Evolutionary conservation across 2,113 vertebrate genomes (phyloP), one percentile per base, ranked within the genome.

Genomic region (Coreoperca whiteheadi): DNA sequence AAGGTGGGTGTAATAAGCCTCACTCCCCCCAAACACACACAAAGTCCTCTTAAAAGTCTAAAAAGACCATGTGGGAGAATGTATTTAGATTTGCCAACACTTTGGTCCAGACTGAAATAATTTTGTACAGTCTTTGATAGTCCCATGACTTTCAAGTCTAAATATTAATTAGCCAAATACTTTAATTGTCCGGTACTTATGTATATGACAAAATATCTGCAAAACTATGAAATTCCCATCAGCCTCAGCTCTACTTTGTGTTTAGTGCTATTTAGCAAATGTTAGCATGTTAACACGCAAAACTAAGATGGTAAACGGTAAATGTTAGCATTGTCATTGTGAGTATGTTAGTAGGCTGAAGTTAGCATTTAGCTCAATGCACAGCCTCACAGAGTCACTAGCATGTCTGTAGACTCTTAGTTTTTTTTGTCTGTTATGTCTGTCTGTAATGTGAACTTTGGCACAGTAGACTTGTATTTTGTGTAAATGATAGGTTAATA

Each of bases 21-120:
- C 43, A 59, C 23, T 70, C 66, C 39, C n/a, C 30, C 23, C 11
- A 56, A 53, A 51, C 9, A 74, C 37, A 81, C 56, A 63, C n/a
- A 60, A 54, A 77, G 41, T 15, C 43, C 63, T 37, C 34, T 43
- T 16, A 59, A 60, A 60, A 41, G 23, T 46, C 34, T 53, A 64
- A 57, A 59, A 46, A n/a, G 20, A 15, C 39, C 74, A 37, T 39
- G 25, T 41, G 60, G 61, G 46, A 56, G 51, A 60, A 66, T 15
- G 41, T 48, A 18, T 60, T 59, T 71, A 63, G 25, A 65, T 66
- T 65, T 34, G 32, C n/a, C 67, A 51, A 11, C 54, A 34, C 21
- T 70, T 63, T 43, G 30, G 74, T 53, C 32, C 15, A 43, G 18
- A 56, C 16, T 41, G 18, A 77, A 68, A 63, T 56, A 1, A 64